Evolutionary conservation across 2,888 invertebrate genomes (phyloP), one percentile per base, ranked within the genome.

Genomic region (Lagria hirta): DNA sequence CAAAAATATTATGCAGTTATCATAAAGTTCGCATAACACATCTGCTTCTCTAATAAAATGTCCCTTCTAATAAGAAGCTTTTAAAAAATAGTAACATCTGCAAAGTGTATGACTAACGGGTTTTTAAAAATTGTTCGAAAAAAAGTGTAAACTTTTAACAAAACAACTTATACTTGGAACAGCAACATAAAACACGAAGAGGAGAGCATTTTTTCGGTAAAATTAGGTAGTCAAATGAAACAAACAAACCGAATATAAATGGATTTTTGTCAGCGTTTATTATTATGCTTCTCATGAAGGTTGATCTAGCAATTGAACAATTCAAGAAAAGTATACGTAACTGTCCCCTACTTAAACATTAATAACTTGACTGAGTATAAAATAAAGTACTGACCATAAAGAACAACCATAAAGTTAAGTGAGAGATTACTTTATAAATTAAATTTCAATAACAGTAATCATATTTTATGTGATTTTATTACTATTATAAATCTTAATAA

Each of bases 281-380:
- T 28, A 41, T 41, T 41, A 41, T 41, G 32, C 41, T 32, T 41
- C 29, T 14, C 41, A 24, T 32, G 41, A 32, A 33, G 27, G 8
- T 28, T 21, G 37, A 28, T 28, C 28, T 21, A 18, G 41, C 42
- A 43, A 43, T 43, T 43, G 42, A 35, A 43, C 34, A 43, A 43
- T 43, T 43, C 42, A 43, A 43, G 35, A 29, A 28, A 22, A 26
- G 26, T 29, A 35, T 35, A 22, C 42, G 35, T 43, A 43, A 43
- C 42, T 43, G 42, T 43, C 29, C 18, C 29, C 42, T 28, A 29
- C 42, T 35, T 15, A 43, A 34, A 34, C 35, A 23, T 8, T 16
- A 18, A n/a, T 18, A 6, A 6, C 20, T 5, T 18, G 20, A n/a
- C 20, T 18, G 5, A 18, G 20, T 18, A 18, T n/a, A 18, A 18